Percentiles rank a stretch among this genome's conserved stretches.
These are phyloP conservation scores for Vannuccia rotundouncinata DNA, from an alignment of 2,888 invertebrate genomes.

Conservation along the genomic window DNA sequence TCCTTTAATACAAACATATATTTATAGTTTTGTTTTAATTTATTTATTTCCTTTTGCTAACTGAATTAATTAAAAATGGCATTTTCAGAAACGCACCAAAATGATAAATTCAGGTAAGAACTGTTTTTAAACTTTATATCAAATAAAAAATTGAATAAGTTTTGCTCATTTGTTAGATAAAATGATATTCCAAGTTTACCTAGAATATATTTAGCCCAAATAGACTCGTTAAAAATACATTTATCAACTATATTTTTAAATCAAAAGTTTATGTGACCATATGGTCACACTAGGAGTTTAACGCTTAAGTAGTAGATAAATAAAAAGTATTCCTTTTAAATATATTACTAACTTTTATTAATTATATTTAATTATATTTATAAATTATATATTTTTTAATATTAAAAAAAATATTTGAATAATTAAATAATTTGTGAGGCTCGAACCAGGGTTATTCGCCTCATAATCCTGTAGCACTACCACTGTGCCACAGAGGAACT, in stretches of 20 bases:
- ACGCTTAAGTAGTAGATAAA: background rate
- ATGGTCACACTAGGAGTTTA: constrained; percentile 14
- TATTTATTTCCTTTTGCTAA: background rate
- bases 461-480: constrained; percentile 14
- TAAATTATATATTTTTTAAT: background rate
- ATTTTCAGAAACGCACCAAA: background rate
- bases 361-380: no score
- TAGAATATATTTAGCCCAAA: background rate
- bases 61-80: background rate
- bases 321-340: background rate
- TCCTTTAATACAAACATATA: background rate
- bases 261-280: constrained; percentile 8
- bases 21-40: background rate
- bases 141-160: background rate
- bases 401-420: no score
- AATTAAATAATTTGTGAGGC: constrained; percentile 1
- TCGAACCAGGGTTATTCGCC: background rate
- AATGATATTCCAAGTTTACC: constrained; percentile 8
- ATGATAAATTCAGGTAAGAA: background rate
- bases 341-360: background rate
- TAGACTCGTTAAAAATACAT: background rate
- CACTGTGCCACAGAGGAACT: constrained; percentile 6
- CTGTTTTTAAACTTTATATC: background rate
- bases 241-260: background rate
- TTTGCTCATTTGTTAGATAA: background rate